Percentiles rank a stretch among this genome's conserved stretches.
Conservation (phyloP, 2,113 vertebrate genomes). For the Naja naja region DNA sequence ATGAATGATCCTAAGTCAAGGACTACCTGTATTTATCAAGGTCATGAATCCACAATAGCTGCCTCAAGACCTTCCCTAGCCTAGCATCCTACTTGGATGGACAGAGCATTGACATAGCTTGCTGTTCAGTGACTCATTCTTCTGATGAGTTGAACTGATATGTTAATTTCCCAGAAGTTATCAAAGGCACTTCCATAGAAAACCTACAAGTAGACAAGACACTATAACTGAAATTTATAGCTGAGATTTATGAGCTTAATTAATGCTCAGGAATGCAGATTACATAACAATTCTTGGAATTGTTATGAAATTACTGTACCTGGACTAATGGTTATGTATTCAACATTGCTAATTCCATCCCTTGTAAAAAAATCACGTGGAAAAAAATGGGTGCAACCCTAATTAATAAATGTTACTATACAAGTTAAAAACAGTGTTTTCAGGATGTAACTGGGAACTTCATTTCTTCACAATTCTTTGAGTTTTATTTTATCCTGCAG, state of each 20-base stretch:
- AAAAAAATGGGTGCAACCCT: not conserved
- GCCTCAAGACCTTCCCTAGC: not conserved
- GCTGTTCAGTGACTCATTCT: not conserved
- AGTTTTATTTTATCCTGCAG: not conserved
- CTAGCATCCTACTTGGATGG: not conserved
- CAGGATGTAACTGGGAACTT: not conserved
- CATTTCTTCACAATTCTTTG: not conserved
- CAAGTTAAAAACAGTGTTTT: not conserved
- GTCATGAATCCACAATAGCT: not conserved
- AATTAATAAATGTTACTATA: conserved; percentile 1
- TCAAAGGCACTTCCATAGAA: not conserved
- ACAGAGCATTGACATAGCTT: not conserved
- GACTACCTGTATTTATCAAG: not conserved
- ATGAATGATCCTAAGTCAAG: too few species aligned
- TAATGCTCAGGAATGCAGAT: not conserved
- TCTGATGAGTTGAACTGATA: not conserved
- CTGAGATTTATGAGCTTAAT: not conserved
- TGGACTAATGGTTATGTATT: not conserved
- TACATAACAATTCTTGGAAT: not conserved
- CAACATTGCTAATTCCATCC: not conserved
- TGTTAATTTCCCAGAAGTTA: not conserved
- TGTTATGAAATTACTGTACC: not conserved
- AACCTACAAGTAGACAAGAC: not conserved
- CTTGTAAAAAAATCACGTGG: not conserved
- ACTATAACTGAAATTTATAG: not conserved